Evolutionary conservation across 2,888 invertebrate species (phyloP), one percentile per base, ranked within the genome.

Genomic region (Dynastes maya): DNA sequence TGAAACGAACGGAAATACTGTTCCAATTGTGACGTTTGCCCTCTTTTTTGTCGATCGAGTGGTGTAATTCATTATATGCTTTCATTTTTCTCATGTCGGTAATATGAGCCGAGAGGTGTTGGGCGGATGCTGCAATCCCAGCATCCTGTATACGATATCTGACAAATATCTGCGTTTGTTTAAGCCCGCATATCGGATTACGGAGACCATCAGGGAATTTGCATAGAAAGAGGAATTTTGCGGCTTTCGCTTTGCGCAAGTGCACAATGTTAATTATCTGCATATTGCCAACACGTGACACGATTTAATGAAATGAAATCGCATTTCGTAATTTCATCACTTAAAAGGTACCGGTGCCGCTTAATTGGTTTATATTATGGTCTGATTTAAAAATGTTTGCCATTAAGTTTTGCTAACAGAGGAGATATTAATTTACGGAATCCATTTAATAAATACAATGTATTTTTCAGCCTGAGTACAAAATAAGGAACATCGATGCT

Each of bases 51-150:
- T 68, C 67, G 67, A 58, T 76, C 76, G 55, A 65, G 76, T 68
- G 76, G 65, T 65, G 68, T 76, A 51, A 76, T 67, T 22, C 55
- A 58, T 68, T 58, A 45, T 74, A 27, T 37, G 76, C 76, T 76
- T 76, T 76, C 76, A 58, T 76, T 76, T 76, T 76, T 76, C 76
- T 37, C 76, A 68, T 76, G 76, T 45, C 76, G 40, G 76, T 76
- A 76, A 76, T 40, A 68, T 27, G 67, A 76, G 67, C 16, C 6
- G 76, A 55, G 68, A 76, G 67, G 67, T 76, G 68, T 65, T 67
- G 76, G 76, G 76, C 76, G 76, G 76, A 76, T 76, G 53, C 76
- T 76, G 58, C 45, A 61, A 74, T 58, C 32, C 49, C 68, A 58
- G 76, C 76, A 67, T 76, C 76, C 76, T 76, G 76, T 45, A 61